These are phyloP conservation scores for Solenodon paradoxus DNA, from an alignment of 2,113 vertebrate species.

Conservation along the genomic window DNA sequence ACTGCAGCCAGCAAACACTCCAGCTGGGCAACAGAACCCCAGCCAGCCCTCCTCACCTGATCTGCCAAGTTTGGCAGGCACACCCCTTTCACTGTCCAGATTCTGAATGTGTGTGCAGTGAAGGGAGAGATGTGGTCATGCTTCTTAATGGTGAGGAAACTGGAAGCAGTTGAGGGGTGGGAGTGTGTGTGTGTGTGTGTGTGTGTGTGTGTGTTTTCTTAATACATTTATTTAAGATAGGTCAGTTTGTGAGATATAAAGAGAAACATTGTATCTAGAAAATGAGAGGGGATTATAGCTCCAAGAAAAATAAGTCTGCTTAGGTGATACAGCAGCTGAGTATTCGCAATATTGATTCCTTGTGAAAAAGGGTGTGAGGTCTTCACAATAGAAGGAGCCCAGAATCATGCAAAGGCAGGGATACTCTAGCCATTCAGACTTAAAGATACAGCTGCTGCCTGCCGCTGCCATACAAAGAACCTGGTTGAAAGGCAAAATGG, in stretches of 20 bases:
- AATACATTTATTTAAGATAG: neutral
- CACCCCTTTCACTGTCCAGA: slow-evolving; percentile 46
- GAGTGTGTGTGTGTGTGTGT: neutral
- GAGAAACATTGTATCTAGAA: neutral
- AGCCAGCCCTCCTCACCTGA: slow-evolving; percentile 79
- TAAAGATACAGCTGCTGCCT: slow-evolving; percentile 73
- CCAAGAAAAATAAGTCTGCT: neutral
- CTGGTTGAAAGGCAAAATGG: slow-evolving; percentile 62
- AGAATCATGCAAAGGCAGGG: neutral
- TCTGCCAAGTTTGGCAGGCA: slow-evolving; percentile 70
- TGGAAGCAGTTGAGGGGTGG: no score
- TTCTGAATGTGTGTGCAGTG: slow-evolving; percentile 29
- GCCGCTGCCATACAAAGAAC: slow-evolving; percentile 58
- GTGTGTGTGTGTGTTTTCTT: neutral
- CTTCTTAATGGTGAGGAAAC: slow-evolving; percentile 56
- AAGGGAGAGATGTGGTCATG: slow-evolving; percentile 47
- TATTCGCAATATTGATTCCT: slow-evolving; percentile 12
- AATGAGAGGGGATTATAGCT: neutral
- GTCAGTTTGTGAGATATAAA: neutral
- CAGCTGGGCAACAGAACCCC: slow-evolving; percentile 67
- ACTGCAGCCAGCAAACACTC: neutral
- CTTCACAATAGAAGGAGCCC: slow-evolving; percentile 16
- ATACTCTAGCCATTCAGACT: slow-evolving; percentile 31
- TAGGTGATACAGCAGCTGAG: neutral
- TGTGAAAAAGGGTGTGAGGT: neutral